Base-by-base conservation (phyloP, 2,797 vertebrate genomes). In the Sparus aurata region DNA sequence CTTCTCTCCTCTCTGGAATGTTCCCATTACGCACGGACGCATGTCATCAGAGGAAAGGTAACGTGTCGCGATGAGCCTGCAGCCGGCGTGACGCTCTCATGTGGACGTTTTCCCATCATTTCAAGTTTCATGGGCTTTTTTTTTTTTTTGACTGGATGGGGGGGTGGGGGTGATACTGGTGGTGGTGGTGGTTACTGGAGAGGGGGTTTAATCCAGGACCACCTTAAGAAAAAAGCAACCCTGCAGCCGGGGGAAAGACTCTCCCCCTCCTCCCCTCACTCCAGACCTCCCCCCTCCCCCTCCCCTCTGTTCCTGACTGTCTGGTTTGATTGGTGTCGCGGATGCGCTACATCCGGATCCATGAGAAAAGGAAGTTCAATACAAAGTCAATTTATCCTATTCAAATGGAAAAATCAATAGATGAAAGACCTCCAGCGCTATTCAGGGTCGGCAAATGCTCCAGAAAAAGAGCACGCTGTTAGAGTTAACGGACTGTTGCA, bases 351-450 rank as follows among this genome's bases (percentile, higher is more conserved):
- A 95, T 94, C 93, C 89, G 94, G 95, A 94, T 95, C 90, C 93
- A 95, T 94, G 90, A 91, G 89, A 93, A 94, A 94, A 88, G 90
- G 87, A 95, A 94, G 94, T 95, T 94, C 94, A 93, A 88, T 93
- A 90, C 95, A 92, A 94, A 94, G 95, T 95, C 93, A 93, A 94
- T 95, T 90, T 93, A 93, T 94, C 91, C 92, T 18, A 92, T 95
- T 96, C 92, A 94, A 76, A 95, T 94, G 95, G 93, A 94, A 94
- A 94, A 92, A 92, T 94, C 88, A 88, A 90, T 92, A 83, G 92
- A 69, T 77, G 89, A 80, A 73, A 88, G 92, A 92, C 92, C 90
- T 86, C 75, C 76, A 27, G 80, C 49, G 83, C 46, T 82, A 84
- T 67, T 70, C 76, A 58, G 85, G 92, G 85, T 91, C 89, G 90